These are phyloP conservation scores for Magallana angulata DNA, from an alignment of 1,140 invertebrate genomes.

Conservation along the genomic window DNA sequence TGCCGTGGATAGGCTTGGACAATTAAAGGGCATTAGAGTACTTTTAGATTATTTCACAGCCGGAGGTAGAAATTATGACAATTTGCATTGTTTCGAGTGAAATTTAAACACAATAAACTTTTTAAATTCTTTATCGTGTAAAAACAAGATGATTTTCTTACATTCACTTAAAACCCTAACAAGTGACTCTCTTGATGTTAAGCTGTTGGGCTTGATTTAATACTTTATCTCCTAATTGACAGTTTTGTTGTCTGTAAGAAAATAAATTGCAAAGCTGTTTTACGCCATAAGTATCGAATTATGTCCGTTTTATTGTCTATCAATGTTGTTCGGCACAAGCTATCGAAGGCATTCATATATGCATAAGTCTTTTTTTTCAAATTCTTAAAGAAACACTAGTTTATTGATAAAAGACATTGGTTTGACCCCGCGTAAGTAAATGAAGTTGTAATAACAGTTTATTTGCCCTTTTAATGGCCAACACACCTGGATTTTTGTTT, in stretches of 20 bases:
- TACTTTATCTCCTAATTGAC: not conserved
- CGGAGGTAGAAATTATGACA: no score
- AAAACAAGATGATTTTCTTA: not conserved
- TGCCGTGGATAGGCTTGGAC: no score
- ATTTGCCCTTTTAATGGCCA: constrained; percentile 26
- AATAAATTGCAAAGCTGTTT: not conserved
- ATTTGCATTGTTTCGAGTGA: no score
- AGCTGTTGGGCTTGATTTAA: constrained; percentile 20
- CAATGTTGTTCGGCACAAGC: not conserved
- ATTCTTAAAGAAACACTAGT: constrained; percentile 6
- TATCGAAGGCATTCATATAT: not conserved
- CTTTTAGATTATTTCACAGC: no score
- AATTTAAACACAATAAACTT: no score
- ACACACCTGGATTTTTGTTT: constrained; percentile 8
- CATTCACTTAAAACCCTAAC: not conserved
- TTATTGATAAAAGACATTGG: constrained; percentile 4
- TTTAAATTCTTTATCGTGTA: not conserved
- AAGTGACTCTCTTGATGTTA: not conserved
- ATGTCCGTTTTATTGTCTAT: not conserved
- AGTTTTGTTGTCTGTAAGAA: not conserved
- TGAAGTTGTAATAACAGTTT: constrained; percentile 4
- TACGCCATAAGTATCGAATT: not conserved
- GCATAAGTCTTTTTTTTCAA: not conserved
- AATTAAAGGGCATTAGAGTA: no score
- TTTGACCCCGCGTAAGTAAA: constrained; percentile 27